Evolutionary conservation across 1,140 invertebrate genomes (phyloP), one percentile per base, ranked within the genome.

Genomic region (Rhyacophila brunnea): DNA sequence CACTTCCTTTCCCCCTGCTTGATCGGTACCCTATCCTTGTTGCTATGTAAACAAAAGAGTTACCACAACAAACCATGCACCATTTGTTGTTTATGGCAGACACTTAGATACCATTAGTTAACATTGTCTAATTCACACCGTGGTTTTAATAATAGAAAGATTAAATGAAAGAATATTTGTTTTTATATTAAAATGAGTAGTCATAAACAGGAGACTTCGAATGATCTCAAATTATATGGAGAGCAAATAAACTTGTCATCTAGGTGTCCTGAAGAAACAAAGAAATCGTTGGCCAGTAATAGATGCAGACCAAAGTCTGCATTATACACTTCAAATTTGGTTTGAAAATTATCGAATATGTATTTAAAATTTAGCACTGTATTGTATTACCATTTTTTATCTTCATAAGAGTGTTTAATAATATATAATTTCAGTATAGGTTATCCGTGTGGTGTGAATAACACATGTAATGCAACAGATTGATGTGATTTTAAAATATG

Each of bases 181-280:
- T 3, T 28, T 5, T 9, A 28, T 5, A 9, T 9, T 9, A 28
- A 28, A 28, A 28, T 28, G 23, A 28, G 9, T 9, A 28, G 23
- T 9, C 10, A 65, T 65, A 58, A 36, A 44, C 20, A 36, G 50
- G 1, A 58, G 35, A 45, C 45, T 47, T 28, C 19, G 19, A 50
- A 52, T 7, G 54, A 58, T 23, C 42, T 65, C 15, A 47, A 56
- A 35, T 36, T 65, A 32, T 61, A 55, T 36, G 63, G 63, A 32
- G 63, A 65, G 45, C 63, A 65, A 2, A 65, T 65, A 9, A 65
- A 61, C 44, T 44, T 65, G 34, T 58, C 28, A 35, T 53, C 38
- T n/a, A 48, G 63, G 20, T 18, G 13, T 5, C 46, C 18, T 3
- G 58, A 61, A 9, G 63, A 58, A 28, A 28, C 34, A 4, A 64